phyloP scores from a whole-genome alignment of 2,888 invertebrate genomes.

The Biston stratarius region DNA sequence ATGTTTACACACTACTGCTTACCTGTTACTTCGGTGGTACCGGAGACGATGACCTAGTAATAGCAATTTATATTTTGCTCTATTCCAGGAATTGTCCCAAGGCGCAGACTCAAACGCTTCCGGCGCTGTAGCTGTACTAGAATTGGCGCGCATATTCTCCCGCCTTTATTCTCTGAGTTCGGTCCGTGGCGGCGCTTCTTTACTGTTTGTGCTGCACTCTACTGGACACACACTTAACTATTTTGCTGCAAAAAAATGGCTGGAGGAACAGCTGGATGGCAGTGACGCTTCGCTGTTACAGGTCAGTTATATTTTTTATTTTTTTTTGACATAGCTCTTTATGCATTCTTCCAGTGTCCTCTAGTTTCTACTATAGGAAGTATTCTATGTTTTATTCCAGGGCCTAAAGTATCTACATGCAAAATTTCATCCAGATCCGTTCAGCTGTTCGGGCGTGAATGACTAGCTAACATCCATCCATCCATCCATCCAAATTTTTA shows the following conservation, averaged over 20 bases:
- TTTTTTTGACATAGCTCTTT: no score
- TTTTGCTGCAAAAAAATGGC: conserved; percentile 97
- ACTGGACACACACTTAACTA: conserved; percentile 97
- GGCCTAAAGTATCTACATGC: no score
- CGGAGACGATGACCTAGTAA: no score
- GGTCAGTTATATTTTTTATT: conserved; percentile 76
- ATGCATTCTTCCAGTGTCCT: no score
- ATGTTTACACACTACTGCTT: no score
- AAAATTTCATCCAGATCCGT: no score
- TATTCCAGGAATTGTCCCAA: conserved; percentile 90
- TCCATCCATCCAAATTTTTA: no score
- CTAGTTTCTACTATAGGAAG: no score
- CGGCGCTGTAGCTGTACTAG: conserved; percentile 94
- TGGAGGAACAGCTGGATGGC: conserved; percentile 96
- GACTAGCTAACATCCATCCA: no score
- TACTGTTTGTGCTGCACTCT: conserved; percentile 96
- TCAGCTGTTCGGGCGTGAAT: no score
- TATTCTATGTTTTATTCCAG: no score
- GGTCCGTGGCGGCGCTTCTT: conserved; percentile 90
- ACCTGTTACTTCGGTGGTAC: no score
- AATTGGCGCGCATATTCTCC: conserved; percentile 95
- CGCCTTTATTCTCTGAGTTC: conserved; percentile 92
- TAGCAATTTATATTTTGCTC: not conserved
- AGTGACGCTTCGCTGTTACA: conserved; percentile 90
- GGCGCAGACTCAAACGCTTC: conserved; percentile 98